Evolutionary conservation across 1,140 invertebrate genomes (phyloP).

Genomic region (Musca domestica): DNA sequence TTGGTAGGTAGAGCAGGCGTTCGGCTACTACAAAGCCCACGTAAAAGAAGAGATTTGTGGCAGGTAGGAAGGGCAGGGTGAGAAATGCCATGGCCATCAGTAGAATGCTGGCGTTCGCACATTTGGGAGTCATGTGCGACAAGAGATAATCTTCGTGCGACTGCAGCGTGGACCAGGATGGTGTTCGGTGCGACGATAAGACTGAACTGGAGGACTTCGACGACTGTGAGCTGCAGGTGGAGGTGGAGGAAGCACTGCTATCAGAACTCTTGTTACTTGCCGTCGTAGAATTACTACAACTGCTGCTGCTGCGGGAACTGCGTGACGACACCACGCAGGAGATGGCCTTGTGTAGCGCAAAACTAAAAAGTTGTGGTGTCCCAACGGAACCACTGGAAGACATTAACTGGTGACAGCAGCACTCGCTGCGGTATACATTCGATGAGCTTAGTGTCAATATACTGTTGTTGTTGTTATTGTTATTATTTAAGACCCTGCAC

Average conservation of each 20-base stretch:
- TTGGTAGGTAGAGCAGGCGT: slow-evolving; percentile 91
- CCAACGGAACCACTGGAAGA: slow-evolving; percentile 34
- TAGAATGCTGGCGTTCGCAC: slow-evolving; percentile 39
- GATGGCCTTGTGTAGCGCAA: slow-evolving; percentile 34
- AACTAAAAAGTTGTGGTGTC: slow-evolving; percentile 24
- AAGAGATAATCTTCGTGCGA: slow-evolving; percentile 11
- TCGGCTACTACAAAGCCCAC: slow-evolving; percentile 97
- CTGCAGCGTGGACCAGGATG: neutral
- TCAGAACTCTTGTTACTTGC: slow-evolving; percentile 34
- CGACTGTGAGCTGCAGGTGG: neutral
- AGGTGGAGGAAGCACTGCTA: slow-evolving; percentile 14
- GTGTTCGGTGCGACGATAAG: neutral
- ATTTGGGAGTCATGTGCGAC: slow-evolving; percentile 31
- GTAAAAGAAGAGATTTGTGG: slow-evolving; percentile 91
- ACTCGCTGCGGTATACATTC: slow-evolving; percentile 14
- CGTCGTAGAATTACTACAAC: slow-evolving; percentile 44
- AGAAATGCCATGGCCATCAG: slow-evolving; percentile 72
- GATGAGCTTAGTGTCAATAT: slow-evolving; percentile 24
- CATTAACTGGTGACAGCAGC: slow-evolving; percentile 37
- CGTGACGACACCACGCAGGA: slow-evolving; percentile 29
- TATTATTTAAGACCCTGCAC: slow-evolving; percentile 34
- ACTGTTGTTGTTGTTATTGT: slow-evolving; percentile 38
- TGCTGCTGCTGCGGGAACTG: slow-evolving; percentile 45
- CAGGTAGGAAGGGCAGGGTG: slow-evolving; percentile 88
- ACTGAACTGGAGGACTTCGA: neutral